phyloP scores from a whole-genome alignment of 2,888 invertebrate species.

The Mongoloraphidia duomilia region DNA sequence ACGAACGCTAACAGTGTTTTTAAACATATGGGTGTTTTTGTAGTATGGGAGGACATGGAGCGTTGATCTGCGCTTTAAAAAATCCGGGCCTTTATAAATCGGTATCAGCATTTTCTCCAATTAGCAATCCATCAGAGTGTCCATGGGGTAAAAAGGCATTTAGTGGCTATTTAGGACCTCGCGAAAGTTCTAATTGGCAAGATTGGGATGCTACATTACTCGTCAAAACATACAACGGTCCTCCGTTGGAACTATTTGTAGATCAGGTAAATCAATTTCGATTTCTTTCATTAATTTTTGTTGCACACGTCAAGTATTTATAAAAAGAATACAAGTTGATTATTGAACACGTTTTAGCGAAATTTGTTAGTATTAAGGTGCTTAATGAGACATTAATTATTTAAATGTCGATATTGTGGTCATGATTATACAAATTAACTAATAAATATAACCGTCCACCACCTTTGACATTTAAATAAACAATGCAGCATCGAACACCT shows the following conservation, averaged over 20 bases:
- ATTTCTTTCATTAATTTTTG: neutral
- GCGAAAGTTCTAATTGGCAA: constrained; percentile 47
- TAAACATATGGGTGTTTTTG: constrained; percentile 20
- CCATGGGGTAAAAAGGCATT: constrained; percentile 85
- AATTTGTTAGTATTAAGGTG: too few species aligned
- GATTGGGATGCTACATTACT: constrained; percentile 84
- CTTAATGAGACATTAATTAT: too few species aligned
- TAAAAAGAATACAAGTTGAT: neutral
- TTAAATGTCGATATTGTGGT: too few species aligned
- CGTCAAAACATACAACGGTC: constrained; percentile 68
- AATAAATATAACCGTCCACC: too few species aligned
- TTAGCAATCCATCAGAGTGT: constrained; percentile 72
- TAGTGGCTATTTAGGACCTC: constrained; percentile 59
- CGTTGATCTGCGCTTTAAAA: constrained; percentile 75
- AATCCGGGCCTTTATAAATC: constrained; percentile 78
- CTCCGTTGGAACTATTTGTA: constrained; percentile 67
- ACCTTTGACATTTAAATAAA: too few species aligned
- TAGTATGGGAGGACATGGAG: constrained; percentile 99
- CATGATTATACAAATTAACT: too few species aligned
- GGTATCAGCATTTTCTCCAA: constrained; percentile 92
- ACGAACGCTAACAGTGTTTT: too few species aligned
- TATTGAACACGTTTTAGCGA: too few species aligned
- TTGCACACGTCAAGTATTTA: neutral
- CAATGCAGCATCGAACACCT: too few species aligned
- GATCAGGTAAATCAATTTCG: constrained; percentile 55